Evolutionary conservation across 2,113 vertebrate species (phyloP).

Genomic region (Zosterops borbonicus): DNA sequence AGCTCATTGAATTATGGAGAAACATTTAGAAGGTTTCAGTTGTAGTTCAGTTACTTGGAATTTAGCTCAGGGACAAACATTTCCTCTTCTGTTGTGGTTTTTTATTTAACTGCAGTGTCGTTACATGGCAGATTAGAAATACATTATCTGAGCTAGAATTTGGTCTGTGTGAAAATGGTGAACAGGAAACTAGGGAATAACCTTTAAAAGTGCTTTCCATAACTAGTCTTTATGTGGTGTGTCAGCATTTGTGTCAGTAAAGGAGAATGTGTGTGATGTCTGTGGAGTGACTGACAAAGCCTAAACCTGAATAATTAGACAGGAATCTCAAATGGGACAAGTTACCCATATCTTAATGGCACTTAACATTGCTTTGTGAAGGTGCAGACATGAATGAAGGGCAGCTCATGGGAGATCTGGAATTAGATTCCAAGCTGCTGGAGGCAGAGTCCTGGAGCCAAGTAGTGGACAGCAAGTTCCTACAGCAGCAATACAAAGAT

Average conservation of each 20-base stretch:
- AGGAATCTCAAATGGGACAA: background rate
- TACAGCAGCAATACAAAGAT: slow-evolving; percentile 89
- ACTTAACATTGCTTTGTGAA: slow-evolving; percentile 38
- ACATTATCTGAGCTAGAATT: background rate
- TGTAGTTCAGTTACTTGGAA: background rate
- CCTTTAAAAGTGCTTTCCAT: background rate
- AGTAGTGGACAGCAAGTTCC: slow-evolving; percentile 85
- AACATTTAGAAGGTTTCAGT: background rate
- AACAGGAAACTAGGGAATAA: background rate
- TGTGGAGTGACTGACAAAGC: background rate
- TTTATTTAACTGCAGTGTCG: background rate
- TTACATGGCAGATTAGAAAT: background rate
- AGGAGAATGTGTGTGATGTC: background rate
- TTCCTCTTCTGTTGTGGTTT: background rate
- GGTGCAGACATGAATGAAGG: slow-evolving; percentile 96
- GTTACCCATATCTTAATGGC: background rate
- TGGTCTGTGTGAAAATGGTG: background rate
- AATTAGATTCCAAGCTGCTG: slow-evolving; percentile 86
- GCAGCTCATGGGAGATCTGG: slow-evolving; percentile 94
- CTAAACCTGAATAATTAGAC: background rate
- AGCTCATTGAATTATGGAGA: background rate
- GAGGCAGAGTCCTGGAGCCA: slow-evolving; percentile 96
- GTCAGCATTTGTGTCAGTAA: background rate
- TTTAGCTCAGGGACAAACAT: background rate
- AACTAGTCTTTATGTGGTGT: background rate